phyloP scores from a whole-genome alignment of 2,113 vertebrate genomes.

The Tetrao urogallus region DNA sequence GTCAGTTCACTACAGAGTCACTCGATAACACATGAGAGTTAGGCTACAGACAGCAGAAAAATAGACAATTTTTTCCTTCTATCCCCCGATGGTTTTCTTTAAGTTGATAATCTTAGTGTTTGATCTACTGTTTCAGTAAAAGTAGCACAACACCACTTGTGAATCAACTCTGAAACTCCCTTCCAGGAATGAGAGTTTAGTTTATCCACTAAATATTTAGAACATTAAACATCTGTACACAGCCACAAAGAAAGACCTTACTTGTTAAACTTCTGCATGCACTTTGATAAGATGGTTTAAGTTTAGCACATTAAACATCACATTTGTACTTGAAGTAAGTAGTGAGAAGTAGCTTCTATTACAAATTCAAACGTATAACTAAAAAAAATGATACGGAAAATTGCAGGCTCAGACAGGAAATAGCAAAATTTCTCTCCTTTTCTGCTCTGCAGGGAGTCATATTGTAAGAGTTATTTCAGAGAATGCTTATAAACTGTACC shows the following conservation, averaged over 20 bases:
- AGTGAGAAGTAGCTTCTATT: neutral
- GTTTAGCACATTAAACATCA: neutral
- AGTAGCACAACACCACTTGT: too few relatives aligned
- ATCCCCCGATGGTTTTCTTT: neutral
- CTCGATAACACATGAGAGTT: neutral
- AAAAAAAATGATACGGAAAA: neutral
- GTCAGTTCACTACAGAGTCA: neutral
- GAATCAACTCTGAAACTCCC: too few relatives aligned
- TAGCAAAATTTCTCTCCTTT: neutral
- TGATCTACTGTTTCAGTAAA: neutral
- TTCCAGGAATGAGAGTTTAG: neutral
- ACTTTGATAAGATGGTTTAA: neutral
- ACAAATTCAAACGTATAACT: neutral
- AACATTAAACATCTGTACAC: neutral
- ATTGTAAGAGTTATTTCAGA: neutral
- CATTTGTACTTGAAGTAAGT: neutral
- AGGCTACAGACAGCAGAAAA: neutral
- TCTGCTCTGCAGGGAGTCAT: neutral
- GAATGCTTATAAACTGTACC: neutral
- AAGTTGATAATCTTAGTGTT: neutral
- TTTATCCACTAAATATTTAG: neutral
- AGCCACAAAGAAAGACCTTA: neutral
- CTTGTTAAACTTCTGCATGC: neutral
- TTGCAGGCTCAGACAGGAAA: neutral
- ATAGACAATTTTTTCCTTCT: neutral